Conservation (phyloP, 2,113 vertebrate genomes). For the Pteronura brasiliensis region DNA sequence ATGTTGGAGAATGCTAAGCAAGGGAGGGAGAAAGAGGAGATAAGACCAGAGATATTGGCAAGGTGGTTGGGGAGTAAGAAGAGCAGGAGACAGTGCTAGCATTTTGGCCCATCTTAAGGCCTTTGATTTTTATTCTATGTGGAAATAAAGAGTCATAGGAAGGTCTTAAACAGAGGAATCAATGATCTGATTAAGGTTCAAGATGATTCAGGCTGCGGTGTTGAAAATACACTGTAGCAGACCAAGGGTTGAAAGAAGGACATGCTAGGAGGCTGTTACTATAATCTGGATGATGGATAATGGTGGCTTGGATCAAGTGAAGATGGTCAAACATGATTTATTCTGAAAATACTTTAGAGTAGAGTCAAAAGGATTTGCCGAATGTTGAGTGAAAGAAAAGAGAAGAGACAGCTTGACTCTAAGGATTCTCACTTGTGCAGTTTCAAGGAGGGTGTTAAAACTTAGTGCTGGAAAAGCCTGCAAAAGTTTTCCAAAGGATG, state of each 20-base stretch:
- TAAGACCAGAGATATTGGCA: background rate
- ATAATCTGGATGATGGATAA: background rate
- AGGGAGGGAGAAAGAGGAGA: background rate
- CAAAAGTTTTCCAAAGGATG: background rate
- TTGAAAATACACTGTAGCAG: background rate
- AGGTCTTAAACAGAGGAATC: background rate
- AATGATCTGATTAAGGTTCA: background rate
- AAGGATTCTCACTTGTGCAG: background rate
- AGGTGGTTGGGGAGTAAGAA: accelerated
- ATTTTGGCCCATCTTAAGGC: background rate
- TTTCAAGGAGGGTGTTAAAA: background rate
- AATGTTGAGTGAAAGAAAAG: background rate
- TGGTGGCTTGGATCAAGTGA: background rate
- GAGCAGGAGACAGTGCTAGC: too few relatives aligned
- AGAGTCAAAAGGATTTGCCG: background rate
- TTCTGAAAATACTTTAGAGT: background rate
- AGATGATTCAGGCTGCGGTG: background rate
- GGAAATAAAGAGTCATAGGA: background rate
- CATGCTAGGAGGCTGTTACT: background rate
- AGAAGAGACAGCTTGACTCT: background rate
- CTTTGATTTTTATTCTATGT: background rate
- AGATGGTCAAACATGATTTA: background rate
- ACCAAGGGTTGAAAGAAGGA: background rate
- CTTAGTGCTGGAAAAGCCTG: background rate
- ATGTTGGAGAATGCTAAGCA: background rate